A percentile compares a stretch with the other conserved stretches of the same genome.
phyloP scores from a whole-genome alignment of 37 sponge, comb jelly and placozoan genomes.

The Corticium candelabrum region DNA sequence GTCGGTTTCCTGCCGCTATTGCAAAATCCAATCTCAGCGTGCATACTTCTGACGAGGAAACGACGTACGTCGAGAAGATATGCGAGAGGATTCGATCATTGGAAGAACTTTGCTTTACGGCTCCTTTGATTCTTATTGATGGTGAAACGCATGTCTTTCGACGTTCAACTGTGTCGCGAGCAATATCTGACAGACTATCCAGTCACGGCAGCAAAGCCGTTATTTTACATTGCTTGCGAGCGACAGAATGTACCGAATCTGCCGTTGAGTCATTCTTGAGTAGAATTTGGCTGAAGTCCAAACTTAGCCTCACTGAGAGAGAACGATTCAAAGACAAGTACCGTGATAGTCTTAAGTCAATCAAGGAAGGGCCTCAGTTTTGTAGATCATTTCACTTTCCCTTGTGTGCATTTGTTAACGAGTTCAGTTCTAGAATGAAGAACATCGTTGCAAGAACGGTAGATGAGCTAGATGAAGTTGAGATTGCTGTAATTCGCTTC shows the following conservation, averaged over 20 bases:
- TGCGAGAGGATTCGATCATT: background rate
- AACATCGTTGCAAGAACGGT: background rate
- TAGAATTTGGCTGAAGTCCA: background rate
- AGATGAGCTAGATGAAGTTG: background rate
- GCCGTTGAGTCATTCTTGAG: background rate
- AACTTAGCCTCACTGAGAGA: background rate
- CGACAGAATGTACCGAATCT: background rate
- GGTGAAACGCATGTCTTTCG: background rate
- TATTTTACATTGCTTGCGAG: background rate
- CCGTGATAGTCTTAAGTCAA: background rate
- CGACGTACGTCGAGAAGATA: background rate
- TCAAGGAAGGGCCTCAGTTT: background rate
- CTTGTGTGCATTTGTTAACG: background rate
- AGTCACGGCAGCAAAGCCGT: background rate
- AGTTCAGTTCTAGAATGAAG: background rate
- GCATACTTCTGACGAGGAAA: background rate
- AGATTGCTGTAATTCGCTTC: background rate
- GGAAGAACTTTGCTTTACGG: background rate
- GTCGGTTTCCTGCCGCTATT: background rate
- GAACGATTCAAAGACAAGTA: background rate
- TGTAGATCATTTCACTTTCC: background rate
- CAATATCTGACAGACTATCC: background rate
- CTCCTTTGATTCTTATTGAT: background rate
- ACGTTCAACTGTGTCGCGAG: background rate
- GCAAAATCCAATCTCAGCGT: background rate